These are phyloP conservation scores for Halocynthia roretzi DNA, from an alignment of 23 tunicate species.

Conservation along the genomic window DNA sequence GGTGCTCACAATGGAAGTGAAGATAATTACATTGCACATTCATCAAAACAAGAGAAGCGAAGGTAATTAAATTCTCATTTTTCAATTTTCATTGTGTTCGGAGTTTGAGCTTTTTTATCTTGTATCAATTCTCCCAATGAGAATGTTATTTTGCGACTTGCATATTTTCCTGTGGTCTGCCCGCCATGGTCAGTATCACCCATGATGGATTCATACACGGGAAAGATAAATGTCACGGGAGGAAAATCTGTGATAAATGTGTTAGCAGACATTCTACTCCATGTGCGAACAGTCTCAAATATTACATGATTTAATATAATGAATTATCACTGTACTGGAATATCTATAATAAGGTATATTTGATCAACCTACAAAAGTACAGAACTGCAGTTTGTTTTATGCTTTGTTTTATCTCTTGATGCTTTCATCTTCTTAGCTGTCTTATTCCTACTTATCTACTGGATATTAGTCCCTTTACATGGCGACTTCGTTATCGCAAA, in stretches of 20 bases:
- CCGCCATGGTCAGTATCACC: not conserved
- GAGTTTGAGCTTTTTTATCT: no score
- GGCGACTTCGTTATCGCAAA: no score
- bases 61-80: not conserved
- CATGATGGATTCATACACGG: constrained; percentile 22
- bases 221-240: not conserved
- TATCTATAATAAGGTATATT: not conserved
- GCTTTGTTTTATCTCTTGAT: no score
- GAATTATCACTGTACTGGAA: not conserved
- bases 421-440: no score
- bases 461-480: no score
- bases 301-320: not conserved
- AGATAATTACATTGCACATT: constrained; percentile 13
- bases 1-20: constrained; percentile 34
- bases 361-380: no score
- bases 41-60: not conserved
- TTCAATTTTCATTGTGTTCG: not conserved
- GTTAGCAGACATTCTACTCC: not conserved
- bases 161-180: constrained; percentile 10
- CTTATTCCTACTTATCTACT: no score
- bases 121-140: no score
- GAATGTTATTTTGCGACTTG: no score
- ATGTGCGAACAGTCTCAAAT: not conserved
- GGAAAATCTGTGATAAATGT: not conserved
- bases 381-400: no score